Evolutionary conservation across 1,140 invertebrate genomes (phyloP), one percentile per base, ranked within the genome.

Genomic region (Paramacrobiotus metropolitanus): DNA sequence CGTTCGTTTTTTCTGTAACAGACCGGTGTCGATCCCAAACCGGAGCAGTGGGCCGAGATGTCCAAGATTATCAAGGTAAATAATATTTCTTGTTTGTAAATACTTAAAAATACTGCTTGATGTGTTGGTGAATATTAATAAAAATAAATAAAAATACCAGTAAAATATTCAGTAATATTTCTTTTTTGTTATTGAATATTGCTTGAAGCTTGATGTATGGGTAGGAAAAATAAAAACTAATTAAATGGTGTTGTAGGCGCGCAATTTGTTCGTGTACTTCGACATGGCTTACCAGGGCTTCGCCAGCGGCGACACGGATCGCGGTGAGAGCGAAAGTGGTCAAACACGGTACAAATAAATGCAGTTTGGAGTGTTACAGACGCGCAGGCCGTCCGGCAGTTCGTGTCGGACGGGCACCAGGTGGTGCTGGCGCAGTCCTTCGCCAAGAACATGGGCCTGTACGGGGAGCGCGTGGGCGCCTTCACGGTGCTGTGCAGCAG

Each of bases 281-380:
- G 95, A 99, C 75, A 94, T 95, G 86, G 95, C 95, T 29, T 99
- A 99, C 77, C 95, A 98, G 78, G 93, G 93, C 20, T 76, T 75
- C 68, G 77, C 80, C 66, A 76, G 75, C 76, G 85, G 94, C 65
- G 82, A 89, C 73, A 80, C 87, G 44, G 81, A 83, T 63, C n/a
- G n/a, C n/a, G n/a, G n/a, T n/a, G n/a, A n/a, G n/a, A n/a, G n/a
- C n/a, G n/a, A n/a, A n/a, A n/a, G n/a, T n/a, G n/a, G n/a, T n/a
- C n/a, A n/a, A n/a, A n/a, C n/a, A n/a, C n/a, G n/a, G n/a, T n/a
- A n/a, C n/a, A n/a, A n/a, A n/a, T n/a, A n/a, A n/a, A n/a, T n/a
- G n/a, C n/a, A n/a, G n/a, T n/a, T n/a, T n/a, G n/a, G n/a, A n/a
- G n/a, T n/a, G n/a, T n/a, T n/a, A 83, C 78, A 64, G 94, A 99